phyloP scores from a whole-genome alignment of 2,113 vertebrate species.

The Lycocorax pyrrhopterus region DNA sequence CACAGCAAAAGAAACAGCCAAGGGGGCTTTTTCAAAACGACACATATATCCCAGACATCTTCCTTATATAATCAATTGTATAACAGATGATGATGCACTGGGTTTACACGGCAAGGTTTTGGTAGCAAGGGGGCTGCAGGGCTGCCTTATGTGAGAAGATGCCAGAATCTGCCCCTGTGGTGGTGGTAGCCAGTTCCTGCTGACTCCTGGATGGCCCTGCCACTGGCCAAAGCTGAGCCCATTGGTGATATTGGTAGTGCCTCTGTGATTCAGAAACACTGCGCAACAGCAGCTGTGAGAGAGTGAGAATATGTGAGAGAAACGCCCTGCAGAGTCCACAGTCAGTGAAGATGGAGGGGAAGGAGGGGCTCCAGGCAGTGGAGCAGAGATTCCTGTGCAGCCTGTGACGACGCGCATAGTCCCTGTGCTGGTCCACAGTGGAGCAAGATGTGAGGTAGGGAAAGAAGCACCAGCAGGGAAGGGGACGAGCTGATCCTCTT shows the following conservation, averaged over 20 bases:
- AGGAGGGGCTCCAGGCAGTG: background rate
- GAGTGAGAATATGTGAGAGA: background rate
- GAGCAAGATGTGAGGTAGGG: background rate
- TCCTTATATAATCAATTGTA: background rate
- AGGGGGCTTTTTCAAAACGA: background rate
- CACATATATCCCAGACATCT: background rate
- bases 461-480: background rate
- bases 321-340: background rate
- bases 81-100: background rate
- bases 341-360: background rate
- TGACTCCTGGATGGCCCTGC: fast-evolving
- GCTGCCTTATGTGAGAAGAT: background rate
- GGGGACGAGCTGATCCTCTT: background rate
- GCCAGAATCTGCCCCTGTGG: background rate
- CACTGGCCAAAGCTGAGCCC: background rate
- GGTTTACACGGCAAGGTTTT: background rate
- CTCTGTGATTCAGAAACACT: background rate
- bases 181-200: background rate
- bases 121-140: background rate
- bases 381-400: background rate
- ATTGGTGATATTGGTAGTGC: fast-evolving
- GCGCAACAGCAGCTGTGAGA: background rate
- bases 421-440: no score
- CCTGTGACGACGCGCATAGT: fast-evolving
- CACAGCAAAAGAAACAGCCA: background rate